Conservation (phyloP, 2,888 invertebrate genomes). For the Apantesis nais region DNA sequence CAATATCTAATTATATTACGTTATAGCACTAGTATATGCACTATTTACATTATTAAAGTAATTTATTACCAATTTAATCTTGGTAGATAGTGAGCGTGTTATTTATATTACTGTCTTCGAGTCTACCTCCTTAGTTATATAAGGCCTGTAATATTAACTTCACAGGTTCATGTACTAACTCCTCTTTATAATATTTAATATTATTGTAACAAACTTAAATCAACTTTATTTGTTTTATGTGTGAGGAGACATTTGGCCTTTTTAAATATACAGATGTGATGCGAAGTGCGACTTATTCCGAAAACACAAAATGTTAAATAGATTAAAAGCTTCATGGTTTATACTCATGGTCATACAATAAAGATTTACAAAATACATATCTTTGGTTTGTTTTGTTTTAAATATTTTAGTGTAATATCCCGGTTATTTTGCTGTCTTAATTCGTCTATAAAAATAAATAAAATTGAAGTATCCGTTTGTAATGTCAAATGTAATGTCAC, state of each 20-base stretch:
- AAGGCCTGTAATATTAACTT: slow-evolving; percentile 7
- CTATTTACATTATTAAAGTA: not conserved
- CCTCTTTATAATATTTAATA: not conserved
- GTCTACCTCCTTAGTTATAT: slow-evolving; percentile 10
- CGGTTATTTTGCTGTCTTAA: too few relatives aligned
- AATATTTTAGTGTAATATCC: not conserved
- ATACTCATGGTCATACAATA: slow-evolving; percentile 41
- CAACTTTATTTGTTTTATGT: not conserved
- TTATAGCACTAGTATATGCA: not conserved
- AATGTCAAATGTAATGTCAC: too few relatives aligned
- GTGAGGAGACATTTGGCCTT: not conserved
- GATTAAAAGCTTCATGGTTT: slow-evolving; percentile 36
- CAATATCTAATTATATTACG: not conserved
- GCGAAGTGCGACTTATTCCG: slow-evolving; percentile 20
- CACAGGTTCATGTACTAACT: not conserved
- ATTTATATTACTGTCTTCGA: slow-evolving; percentile 9
- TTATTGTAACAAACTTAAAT: not conserved
- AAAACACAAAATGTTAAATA: slow-evolving; percentile 22
- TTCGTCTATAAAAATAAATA: too few relatives aligned
- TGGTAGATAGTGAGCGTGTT: slow-evolving; percentile 6
- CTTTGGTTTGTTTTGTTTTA: slow-evolving; percentile 1
- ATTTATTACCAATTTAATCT: slow-evolving; percentile 1
- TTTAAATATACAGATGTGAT: slow-evolving; percentile 20
- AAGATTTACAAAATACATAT: slow-evolving; percentile 24
- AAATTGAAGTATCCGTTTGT: too few relatives aligned